These are phyloP conservation scores for Poeciliopsis gracilis DNA, from an alignment of 2,797 vertebrate genomes.

Conservation along the genomic window DNA sequence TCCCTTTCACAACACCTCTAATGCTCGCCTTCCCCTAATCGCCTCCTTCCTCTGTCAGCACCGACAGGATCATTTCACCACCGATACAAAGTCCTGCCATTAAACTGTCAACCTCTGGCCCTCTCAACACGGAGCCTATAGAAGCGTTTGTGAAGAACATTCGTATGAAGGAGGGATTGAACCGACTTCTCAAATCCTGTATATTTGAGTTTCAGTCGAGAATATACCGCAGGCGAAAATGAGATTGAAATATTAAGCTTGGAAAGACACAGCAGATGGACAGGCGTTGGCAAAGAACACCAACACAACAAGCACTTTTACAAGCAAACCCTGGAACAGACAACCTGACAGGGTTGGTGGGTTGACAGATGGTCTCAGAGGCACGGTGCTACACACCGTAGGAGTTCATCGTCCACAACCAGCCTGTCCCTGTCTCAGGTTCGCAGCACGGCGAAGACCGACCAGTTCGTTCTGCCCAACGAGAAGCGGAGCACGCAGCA, in stretches of 20 bases:
- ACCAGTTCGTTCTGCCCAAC: not conserved
- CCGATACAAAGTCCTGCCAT: slow-evolving; percentile 25
- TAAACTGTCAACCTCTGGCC: slow-evolving; percentile 9
- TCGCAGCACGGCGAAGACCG: not conserved
- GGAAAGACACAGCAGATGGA: slow-evolving; percentile 7
- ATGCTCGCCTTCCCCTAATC: slow-evolving; percentile 23
- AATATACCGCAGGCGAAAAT: not conserved
- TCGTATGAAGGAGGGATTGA: not conserved
- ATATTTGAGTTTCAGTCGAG: not conserved
- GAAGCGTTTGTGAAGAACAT: not conserved
- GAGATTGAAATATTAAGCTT: not conserved
- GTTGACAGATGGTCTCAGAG: slow-evolving; percentile 19
- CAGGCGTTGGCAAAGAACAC: not conserved
- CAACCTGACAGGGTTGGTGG: slow-evolving; percentile 13
- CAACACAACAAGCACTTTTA: not conserved
- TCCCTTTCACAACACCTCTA: slow-evolving; percentile 56
- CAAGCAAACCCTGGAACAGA: not conserved
- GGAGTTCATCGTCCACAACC: slow-evolving; percentile 19
- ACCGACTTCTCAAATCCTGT: not conserved
- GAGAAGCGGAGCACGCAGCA: not conserved
- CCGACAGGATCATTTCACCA: slow-evolving; percentile 28
- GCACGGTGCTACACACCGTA: not conserved
- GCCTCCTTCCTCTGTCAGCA: slow-evolving; percentile 9
- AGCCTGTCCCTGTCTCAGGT: slow-evolving; percentile 7
- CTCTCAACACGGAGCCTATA: not conserved